phyloP scores from a whole-genome alignment of 2,113 vertebrate species.

The Andinoacara biseriatus region DNA sequence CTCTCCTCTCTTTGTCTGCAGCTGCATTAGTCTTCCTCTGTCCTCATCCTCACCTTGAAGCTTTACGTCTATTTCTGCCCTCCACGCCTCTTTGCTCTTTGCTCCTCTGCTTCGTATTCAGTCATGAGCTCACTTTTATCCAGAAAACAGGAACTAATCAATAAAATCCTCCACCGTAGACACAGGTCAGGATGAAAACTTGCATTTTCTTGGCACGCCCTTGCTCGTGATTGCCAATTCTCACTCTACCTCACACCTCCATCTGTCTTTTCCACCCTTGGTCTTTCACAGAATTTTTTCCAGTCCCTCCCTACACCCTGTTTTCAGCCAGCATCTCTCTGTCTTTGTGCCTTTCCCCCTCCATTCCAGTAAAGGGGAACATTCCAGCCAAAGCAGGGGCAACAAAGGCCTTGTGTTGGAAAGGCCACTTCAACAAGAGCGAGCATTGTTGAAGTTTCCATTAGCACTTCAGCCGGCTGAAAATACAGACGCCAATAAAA shows the following conservation, averaged over 20 bases:
- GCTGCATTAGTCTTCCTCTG: constrained; percentile 1
- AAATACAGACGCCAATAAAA: constrained; percentile 35
- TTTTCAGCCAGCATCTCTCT: background rate
- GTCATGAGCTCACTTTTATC: constrained; percentile 13
- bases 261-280: constrained; percentile 5
- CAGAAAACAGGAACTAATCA: constrained; percentile 6
- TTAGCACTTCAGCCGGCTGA: constrained; percentile 20
- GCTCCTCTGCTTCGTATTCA: background rate
- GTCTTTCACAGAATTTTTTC: constrained; percentile 29
- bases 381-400: constrained; percentile 49
- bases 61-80: background rate
- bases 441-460: constrained; percentile 52
- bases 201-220: background rate
- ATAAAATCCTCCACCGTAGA: background rate
- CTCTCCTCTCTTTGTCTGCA: constrained; percentile 27
- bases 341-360: constrained; percentile 30
- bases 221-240: background rate
- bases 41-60: constrained; percentile 9
- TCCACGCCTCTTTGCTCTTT: background rate
- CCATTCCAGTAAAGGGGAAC: constrained; percentile 45
- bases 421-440: constrained; percentile 63
- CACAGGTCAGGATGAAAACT: background rate
- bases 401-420: constrained; percentile 59
- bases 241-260: constrained; percentile 19
- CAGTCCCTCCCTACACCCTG: background rate